Base-by-base conservation (phyloP, 2,888 invertebrate species). In the Drosophila greeni region DNA sequence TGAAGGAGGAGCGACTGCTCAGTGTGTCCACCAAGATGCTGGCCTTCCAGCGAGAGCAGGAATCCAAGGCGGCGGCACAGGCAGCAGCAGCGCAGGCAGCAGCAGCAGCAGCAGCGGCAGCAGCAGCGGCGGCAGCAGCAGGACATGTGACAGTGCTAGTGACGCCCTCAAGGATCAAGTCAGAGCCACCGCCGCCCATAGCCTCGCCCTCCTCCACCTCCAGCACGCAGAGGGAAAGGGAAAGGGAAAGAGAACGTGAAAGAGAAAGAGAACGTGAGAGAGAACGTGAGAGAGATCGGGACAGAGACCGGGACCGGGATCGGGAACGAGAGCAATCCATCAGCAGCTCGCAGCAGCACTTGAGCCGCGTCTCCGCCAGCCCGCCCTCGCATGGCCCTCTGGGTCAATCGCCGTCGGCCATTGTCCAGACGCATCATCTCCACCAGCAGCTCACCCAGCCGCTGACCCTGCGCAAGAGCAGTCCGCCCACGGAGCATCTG, bases 161-260 rank as follows among this genome's bases (percentile, higher is more conserved):
- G 67, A 90, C 91, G 56, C 91, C 91, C 24, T 88, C 90, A 52
- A 89, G 90, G 65, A 87, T 89, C 59, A 89, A 89, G 77, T 86
- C 87, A 68, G 89, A 88, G 82, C 87, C 86, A 42, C 85, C 85
- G 59, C 75, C 84, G 40, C 79, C 86, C 3, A 47, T 47, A 31
- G 64, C 81, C 31, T 82, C 86, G 54, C 75, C 86, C 58, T 76
- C 85, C 29, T 75, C 85, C 72, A 52, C 75, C 40, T 75, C 71
- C 29, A 79, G 74, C 18, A 72, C 89, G 88, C 75, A 86, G 86
- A 40, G 68, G 84, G 85, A 73, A 0, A 12, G 72, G 0, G 73
- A 73, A 0, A 12, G 73, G 1, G 76, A 73, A 1, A 23, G 74
- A 0, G 76, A 74, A 0, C 20, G 62, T 4, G 60, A 61, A 4